Evolutionary conservation across 1,140 invertebrate genomes (phyloP).

Genomic region (Prorops nasuta): DNA sequence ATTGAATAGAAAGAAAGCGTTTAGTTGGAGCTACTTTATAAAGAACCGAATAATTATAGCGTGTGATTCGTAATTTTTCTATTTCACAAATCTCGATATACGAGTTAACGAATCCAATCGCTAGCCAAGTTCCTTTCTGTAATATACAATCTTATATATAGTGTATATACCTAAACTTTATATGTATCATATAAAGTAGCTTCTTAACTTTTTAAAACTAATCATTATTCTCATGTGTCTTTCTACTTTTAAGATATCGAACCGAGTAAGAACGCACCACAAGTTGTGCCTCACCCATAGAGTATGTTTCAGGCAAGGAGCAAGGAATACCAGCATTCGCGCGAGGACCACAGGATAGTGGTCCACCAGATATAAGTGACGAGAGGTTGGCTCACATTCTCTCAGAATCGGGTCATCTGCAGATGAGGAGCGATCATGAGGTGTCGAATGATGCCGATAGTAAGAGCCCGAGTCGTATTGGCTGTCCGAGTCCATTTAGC

Average conservation of each 20-base stretch:
- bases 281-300: conserved; percentile 58
- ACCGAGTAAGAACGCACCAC: conserved; percentile 51
- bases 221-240: conserved; percentile 5
- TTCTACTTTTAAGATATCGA: conserved; percentile 18
- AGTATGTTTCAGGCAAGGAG: conserved; percentile 75
- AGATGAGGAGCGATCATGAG: conserved; percentile 54
- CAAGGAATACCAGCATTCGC: conserved; percentile 74
- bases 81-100: too few species aligned
- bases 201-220: too few species aligned
- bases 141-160: too few species aligned
- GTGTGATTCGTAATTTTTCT: too few species aligned
- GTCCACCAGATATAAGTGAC: conserved; percentile 78
- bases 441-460: conserved; percentile 60
- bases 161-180: too few species aligned
- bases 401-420: conserved; percentile 80
- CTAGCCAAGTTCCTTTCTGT: neutral
- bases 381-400: conserved; percentile 93
- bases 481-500: conserved; percentile 73
- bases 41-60: too few species aligned
- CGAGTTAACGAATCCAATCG: too few species aligned
- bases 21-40: too few species aligned
- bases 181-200: too few species aligned
- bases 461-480: conserved; percentile 73
- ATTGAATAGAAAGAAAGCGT: too few species aligned
- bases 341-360: conserved; percentile 66